Evolutionary conservation across 2,888 invertebrate genomes (phyloP).

Genomic region (Apomyelois bistriatella): DNA sequence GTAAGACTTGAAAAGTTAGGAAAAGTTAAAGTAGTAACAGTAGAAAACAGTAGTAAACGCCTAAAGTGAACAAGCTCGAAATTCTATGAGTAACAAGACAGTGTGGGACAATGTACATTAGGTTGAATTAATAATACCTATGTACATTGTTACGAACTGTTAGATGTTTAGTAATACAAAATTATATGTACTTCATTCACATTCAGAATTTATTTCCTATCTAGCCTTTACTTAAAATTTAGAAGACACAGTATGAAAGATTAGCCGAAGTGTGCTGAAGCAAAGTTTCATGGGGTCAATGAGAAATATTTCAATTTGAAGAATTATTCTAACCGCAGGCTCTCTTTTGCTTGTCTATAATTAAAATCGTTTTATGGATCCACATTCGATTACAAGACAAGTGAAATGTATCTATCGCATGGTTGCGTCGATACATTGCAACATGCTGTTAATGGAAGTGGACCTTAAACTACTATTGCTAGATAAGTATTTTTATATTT

Average conservation of each 20-base stretch:
- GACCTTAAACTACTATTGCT: constrained; percentile 30
- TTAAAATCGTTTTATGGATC: constrained; percentile 16
- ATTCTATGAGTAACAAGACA: constrained; percentile 44
- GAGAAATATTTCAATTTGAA: constrained; percentile 52
- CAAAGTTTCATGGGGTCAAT: constrained; percentile 58
- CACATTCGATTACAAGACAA: constrained; percentile 3
- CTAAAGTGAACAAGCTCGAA: constrained; percentile 72
- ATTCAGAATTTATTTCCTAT: constrained; percentile 51
- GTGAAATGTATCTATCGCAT: not conserved
- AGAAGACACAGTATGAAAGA: constrained; percentile 52
- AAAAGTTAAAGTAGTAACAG: constrained; percentile 41
- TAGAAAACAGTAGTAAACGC: constrained; percentile 70
- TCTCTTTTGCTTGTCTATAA: constrained; percentile 19
- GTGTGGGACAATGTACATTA: constrained; percentile 36
- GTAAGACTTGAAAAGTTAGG: constrained; percentile 33
- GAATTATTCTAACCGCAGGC: constrained; percentile 29
- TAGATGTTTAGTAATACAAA: constrained; percentile 5
- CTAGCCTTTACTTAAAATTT: constrained; percentile 48
- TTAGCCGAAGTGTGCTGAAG: constrained; percentile 62
- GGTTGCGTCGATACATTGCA: not conserved
- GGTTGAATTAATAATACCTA: not conserved
- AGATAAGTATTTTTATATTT: constrained; percentile 34
- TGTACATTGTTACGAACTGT: not conserved
- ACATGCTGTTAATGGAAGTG: not conserved
- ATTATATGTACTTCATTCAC: constrained; percentile 21